Percentiles rank a stretch among this genome's conserved stretches.
These are phyloP conservation scores for Pygmarrhopalites habei DNA, from an alignment of 1,140 invertebrate genomes.

Conservation along the genomic window DNA sequence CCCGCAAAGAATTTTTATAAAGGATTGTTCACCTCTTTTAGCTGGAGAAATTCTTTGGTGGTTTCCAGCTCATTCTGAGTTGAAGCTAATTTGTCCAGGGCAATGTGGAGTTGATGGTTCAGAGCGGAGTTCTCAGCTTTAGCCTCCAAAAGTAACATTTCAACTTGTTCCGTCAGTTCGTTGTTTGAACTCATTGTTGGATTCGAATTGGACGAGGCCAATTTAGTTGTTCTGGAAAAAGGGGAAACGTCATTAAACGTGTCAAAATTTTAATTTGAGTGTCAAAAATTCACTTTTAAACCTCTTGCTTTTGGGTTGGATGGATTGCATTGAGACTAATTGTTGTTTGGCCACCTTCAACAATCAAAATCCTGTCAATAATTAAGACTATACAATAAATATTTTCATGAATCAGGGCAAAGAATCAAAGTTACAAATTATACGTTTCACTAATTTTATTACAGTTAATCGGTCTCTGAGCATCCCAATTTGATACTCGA, in stretches of 20 bases:
- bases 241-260: too few relatives aligned
- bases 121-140: constrained; percentile 21
- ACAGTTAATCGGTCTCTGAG: constrained; percentile 3
- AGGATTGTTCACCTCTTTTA: constrained; percentile 2
- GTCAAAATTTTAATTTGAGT: too few relatives aligned
- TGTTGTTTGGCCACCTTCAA: constrained; percentile 11
- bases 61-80: not conserved
- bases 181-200: not conserved
- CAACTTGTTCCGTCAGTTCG: constrained; percentile 4
- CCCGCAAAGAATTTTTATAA: not conserved
- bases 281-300: too few relatives aligned
- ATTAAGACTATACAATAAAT: too few relatives aligned
- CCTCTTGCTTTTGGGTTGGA: too few relatives aligned
- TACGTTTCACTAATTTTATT: too few relatives aligned
- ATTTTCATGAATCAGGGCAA: too few relatives aligned
- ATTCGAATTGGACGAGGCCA: not conserved
- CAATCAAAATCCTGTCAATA: too few relatives aligned
- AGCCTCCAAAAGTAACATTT: constrained; percentile 16
- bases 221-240: too few relatives aligned
- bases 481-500: constrained; percentile 11
- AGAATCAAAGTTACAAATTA: too few relatives aligned
- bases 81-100: not conserved
- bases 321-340: too few relatives aligned
- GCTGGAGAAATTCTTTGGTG: not conserved
- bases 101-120: not conserved